Evolutionary conservation across 53 echinoderm and acorn worm species (phyloP).

Genomic region (Stichopus horrens): DNA sequence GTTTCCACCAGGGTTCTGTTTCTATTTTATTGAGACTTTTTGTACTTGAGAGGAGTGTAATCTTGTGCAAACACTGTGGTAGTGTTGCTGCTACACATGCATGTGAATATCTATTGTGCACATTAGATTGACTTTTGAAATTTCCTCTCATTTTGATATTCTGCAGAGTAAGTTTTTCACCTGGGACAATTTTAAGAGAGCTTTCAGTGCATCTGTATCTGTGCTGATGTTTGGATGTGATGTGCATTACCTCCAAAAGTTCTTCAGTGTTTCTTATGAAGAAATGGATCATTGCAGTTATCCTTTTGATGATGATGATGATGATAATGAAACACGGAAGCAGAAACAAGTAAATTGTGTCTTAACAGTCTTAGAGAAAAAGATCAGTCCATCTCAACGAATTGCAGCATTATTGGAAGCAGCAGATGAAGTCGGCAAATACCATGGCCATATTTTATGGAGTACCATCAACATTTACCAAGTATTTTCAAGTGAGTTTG

Average conservation of each 20-base stretch:
- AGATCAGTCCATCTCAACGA: not conserved
- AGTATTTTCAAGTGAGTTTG: not conserved
- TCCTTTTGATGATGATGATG: too few species aligned
- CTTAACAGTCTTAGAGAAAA: not conserved
- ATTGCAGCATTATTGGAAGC: not conserved
- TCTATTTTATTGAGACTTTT: too few species aligned
- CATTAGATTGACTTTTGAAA: too few species aligned
- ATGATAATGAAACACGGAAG: too few species aligned
- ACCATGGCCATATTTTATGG: not conserved
- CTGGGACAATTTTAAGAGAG: not conserved
- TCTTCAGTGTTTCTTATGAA: not conserved
- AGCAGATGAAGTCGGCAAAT: not conserved
- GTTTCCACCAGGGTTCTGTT: too few species aligned
- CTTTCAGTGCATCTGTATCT: not conserved
- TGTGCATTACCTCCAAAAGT: not conserved
- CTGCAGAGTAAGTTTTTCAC: not conserved
- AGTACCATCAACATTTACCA: not conserved
- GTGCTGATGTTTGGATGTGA: not conserved
- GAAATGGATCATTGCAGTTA: not conserved
- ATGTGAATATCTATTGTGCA: too few species aligned
- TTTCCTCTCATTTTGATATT: not conserved
- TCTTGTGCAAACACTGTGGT: too few species aligned
- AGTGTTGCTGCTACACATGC: too few species aligned
- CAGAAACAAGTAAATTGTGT: not conserved
- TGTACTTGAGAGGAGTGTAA: too few species aligned